Evolutionary conservation across 2,888 invertebrate genomes (phyloP).

Genomic region (Cryptocheilus praepositus): DNA sequence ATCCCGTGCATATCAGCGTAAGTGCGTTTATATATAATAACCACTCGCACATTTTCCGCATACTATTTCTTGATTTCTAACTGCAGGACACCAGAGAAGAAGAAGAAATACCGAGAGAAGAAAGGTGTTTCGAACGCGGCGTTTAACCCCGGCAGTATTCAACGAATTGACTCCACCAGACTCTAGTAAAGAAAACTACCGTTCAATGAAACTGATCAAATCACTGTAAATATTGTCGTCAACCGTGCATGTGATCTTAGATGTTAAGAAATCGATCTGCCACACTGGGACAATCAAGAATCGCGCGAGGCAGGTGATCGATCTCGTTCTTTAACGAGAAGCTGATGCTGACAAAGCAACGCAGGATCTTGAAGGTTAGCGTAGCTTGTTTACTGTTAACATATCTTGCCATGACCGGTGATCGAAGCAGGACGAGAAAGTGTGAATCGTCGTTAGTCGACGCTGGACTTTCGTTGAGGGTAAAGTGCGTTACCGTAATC

Average conservation of each 20-base stretch:
- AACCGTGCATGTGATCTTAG: constrained; percentile 40
- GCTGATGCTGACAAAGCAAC: too few species aligned
- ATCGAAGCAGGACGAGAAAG: too few species aligned
- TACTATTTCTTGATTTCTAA: neutral
- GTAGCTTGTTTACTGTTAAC: too few species aligned
- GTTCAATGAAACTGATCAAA: constrained; percentile 38
- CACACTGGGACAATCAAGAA: neutral
- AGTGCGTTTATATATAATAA: too few species aligned
- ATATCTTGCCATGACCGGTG: too few species aligned
- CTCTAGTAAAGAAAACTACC: constrained; percentile 54
- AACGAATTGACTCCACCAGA: constrained; percentile 69
- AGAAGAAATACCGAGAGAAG: constrained; percentile 64
- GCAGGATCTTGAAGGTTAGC: too few species aligned
- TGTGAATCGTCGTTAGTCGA: too few species aligned
- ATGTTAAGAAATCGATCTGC: constrained; percentile 24
- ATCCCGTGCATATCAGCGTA: constrained; percentile 78
- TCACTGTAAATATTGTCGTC: constrained; percentile 54
- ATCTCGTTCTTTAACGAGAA: too few species aligned
- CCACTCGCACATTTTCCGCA: too few species aligned
- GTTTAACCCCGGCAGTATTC: constrained; percentile 68
- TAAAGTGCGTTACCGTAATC: too few species aligned
- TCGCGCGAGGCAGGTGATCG: too few species aligned
- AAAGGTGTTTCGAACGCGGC: constrained; percentile 67
- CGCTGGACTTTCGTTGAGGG: too few species aligned
- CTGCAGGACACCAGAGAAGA: constrained; percentile 62